Base-by-base conservation (phyloP, 1,140 invertebrate genomes). In the Chelonus insularis region DNA sequence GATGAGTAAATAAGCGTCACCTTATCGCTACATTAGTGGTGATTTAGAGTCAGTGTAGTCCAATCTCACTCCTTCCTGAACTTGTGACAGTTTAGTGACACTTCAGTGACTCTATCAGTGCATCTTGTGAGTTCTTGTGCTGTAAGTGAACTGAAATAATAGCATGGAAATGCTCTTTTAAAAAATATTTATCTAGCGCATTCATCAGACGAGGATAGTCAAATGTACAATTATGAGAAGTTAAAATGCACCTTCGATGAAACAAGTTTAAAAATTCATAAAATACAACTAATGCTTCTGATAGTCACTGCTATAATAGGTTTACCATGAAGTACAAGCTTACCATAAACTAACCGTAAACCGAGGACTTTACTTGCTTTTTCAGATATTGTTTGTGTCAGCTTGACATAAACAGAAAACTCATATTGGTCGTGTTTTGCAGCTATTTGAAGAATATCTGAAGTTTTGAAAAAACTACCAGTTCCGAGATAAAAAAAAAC, bases 191-290 rank as follows among this genome's bases (percentile, higher is more conserved):
- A 41, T 58, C 34, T 0, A 65, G 37, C 14, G 52, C 52, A 51
- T 52, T 43, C 6, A 65, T 52, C 39, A 65, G 29, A 29, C 56
- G 11, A 5, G 25, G 29, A 18, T 57, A 65, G 51, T 65, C 63
- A 43, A 65, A 65, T 36, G 5, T 18, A 29, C 63, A 65, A 41
- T 65, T 65, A 32, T 65, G 63, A 32, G 59, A 54, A 21, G 55
- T 55, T 54, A 55, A 45, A 48, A 65, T 60, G 14, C 59, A 65
- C 39, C 61, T 61, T 25, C 48, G 54, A 23, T 47, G 11, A 34
- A 65, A 54, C 9, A n/a, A 48, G 51, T 9, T 41, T 37, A 64
- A 51, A 41, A 57, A 60, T 57, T 64, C 36, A 52, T 56, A 60
- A 18, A 60, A 52, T n/a, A 5, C 37, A 16, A 57, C 11, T 20